These are phyloP conservation scores for Holothuria leucospilota DNA, from an alignment of 53 echinoderm and acorn worm genomes.

Conservation along the genomic window DNA sequence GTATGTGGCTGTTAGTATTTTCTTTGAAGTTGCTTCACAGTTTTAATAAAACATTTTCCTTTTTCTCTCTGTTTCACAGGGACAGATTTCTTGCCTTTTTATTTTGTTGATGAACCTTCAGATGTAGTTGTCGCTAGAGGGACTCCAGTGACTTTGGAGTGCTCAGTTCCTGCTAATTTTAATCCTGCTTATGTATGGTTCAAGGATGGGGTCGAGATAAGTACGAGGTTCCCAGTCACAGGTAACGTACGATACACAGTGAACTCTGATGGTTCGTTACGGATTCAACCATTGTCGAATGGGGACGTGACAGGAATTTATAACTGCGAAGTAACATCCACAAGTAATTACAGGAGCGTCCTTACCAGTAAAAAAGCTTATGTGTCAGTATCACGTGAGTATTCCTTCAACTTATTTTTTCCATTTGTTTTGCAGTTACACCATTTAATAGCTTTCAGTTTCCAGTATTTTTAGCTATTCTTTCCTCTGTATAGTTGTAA, in stretches of 20 bases:
- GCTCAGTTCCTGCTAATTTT: slow-evolving; percentile 35
- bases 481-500: too few relatives aligned
- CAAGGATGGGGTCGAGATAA: neutral
- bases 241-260: neutral
- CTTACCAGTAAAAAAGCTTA: slow-evolving; percentile 46
- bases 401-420: neutral
- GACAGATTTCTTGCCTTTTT: slow-evolving; percentile 26
- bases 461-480: too few relatives aligned
- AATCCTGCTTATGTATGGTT: slow-evolving; percentile 33
- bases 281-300: neutral
- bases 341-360: neutral
- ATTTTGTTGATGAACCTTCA: slow-evolving; percentile 65
- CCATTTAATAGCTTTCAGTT: too few relatives aligned
- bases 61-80: slow-evolving; percentile 4
- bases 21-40: too few relatives aligned
- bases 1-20: too few relatives aligned
- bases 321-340: slow-evolving; percentile 29
- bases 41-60: too few relatives aligned
- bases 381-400: slow-evolving; percentile 60
- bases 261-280: slow-evolving; percentile 14
- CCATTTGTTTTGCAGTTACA: neutral
- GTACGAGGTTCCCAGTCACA: neutral
- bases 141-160: slow-evolving; percentile 62
- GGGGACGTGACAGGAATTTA: slow-evolving; percentile 28
- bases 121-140: slow-evolving; percentile 64